phyloP scores from a whole-genome alignment of 2,113 vertebrate species.

The Nycticryphes semicollaris region DNA sequence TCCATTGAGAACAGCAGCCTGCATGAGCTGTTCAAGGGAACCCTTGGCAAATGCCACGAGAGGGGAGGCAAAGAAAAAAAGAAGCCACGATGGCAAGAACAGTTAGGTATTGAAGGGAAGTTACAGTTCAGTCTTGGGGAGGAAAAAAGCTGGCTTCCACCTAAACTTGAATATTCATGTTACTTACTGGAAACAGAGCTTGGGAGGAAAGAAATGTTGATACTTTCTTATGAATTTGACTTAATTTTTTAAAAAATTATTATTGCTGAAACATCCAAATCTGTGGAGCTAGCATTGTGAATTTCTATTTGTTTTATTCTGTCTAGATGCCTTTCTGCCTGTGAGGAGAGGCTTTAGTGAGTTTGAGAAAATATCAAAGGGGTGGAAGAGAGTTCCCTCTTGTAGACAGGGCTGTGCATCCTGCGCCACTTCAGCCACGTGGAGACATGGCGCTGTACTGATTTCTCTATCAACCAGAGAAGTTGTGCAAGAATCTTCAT shows the following conservation, averaged over 20 bases:
- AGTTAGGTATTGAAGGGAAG: background rate
- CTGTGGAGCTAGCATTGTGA: background rate
- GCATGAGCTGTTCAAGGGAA: background rate
- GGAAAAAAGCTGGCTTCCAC: background rate
- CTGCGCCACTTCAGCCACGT: accelerated
- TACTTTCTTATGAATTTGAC: background rate
- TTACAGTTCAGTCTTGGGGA: background rate
- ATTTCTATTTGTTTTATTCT: background rate
- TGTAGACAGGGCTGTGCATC: background rate
- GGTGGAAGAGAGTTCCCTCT: background rate
- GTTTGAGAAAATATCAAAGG: background rate
- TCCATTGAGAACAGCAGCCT: background rate
- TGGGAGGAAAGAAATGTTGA: background rate
- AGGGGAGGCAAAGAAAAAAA: no score
- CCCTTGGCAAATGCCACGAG: background rate
- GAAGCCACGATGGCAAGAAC: background rate
- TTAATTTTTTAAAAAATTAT: background rate
- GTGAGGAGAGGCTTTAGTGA: background rate
- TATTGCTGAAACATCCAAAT: background rate
- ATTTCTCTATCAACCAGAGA: background rate
- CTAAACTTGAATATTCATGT: background rate
- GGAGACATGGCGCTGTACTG: accelerated
- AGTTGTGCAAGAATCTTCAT: background rate
- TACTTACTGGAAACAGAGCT: background rate
- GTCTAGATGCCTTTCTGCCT: background rate